Base-by-base conservation (phyloP, 2,797 vertebrate genomes). In the Gouania willdenowi region DNA sequence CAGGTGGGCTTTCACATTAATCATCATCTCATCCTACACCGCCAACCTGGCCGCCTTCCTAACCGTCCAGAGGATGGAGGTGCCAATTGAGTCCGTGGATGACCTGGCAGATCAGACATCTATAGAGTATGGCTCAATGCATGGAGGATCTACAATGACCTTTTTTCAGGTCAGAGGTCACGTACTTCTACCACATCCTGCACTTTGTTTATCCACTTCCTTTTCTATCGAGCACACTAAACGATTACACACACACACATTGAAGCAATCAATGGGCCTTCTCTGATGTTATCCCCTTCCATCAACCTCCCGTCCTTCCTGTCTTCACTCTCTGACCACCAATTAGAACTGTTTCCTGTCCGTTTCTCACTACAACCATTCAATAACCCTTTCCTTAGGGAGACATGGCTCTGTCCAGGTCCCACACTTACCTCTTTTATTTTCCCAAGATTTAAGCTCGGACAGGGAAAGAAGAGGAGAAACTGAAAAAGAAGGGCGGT, bases 1-100 rank as follows among this genome's bases (percentile, higher is more conserved):
- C 56, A 99, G 97, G 97, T 99, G 97, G 97, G 95, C 97, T 0
- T 99, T 99, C 84, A 98, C 95, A 17, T 79, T 99, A 84, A 99
- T 98, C 88, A 99, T 99, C 86, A 97, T 99, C 85, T 99, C 95
- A 28, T 98, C 95, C 61, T 98, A 99, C 82, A 99, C 97, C 0
- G 97, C 97, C 81, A 99, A 99, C 75, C 88, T 99, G 85, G 97
- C 95, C 0, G 97, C 97, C 40, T 99, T 99, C 87, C 90, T 99
- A 44, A 99, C 97, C 0, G 97, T 99, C 35, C 95, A 99, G 78
- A 83, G 97, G 54, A 99, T 99, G 97, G 97, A 98, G 2, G 94
- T 98, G 12, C 96, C 97, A 20, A 98, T 99, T 3, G 97, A 99
- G 72, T 98, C 95, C 0, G 95, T 97, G 5, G 97, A 99, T 6